These are phyloP conservation scores for Andrena hattorfiana DNA, from an alignment of 2,888 invertebrate species.

Conservation along the genomic window DNA sequence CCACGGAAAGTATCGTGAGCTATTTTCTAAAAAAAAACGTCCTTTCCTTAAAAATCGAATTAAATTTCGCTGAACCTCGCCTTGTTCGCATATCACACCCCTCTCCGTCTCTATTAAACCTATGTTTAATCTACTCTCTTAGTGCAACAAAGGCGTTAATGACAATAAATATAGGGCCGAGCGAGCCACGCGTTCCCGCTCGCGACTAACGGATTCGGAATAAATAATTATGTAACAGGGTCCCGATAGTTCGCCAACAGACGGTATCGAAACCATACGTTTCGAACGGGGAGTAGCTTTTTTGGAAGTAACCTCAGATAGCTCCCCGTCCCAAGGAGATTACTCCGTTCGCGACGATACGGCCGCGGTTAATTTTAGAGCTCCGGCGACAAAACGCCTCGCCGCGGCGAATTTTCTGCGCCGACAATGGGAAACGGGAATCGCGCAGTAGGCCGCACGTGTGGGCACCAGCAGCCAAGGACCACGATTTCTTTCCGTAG, in stretches of 20 bases:
- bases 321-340: slow-evolving; percentile 33
- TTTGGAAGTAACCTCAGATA: slow-evolving; percentile 45
- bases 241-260: background rate
- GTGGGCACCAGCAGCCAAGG: slow-evolving; percentile 60
- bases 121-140: too few relatives aligned
- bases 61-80: too few relatives aligned
- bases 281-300: slow-evolving; percentile 3
- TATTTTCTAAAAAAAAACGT: too few relatives aligned
- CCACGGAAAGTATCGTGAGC: too few relatives aligned
- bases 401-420: slow-evolving; percentile 1
- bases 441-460: slow-evolving; percentile 35
- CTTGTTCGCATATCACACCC: too few relatives aligned
- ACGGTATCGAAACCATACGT: background rate
- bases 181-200: background rate
- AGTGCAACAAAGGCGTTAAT: too few relatives aligned
- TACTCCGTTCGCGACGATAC: slow-evolving; percentile 37
- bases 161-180: too few relatives aligned
- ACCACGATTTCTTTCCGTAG: slow-evolving; percentile 59
- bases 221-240: slow-evolving; percentile 18
- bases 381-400: background rate
- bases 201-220: background rate
- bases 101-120: too few relatives aligned
- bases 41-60: too few relatives aligned
- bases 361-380: slow-evolving; percentile 33
- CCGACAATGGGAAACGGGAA: slow-evolving; percentile 41